Conservation (phyloP, 2,888 invertebrate genomes). For the Watsonalla cultraria region DNA sequence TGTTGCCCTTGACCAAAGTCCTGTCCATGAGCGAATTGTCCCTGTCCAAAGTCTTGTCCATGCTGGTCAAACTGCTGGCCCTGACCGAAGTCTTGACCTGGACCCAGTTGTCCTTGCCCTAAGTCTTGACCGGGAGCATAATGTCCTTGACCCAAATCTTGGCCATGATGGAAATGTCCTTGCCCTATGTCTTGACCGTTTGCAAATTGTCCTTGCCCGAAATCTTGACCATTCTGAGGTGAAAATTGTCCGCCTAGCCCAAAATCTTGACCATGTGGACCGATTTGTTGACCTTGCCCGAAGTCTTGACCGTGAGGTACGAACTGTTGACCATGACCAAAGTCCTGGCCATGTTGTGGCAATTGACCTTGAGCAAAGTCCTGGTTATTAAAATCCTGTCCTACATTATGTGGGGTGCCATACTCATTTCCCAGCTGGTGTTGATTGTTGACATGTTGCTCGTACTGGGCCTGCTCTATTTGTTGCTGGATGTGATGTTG, state of each 20-base stretch:
- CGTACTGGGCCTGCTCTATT: conserved; percentile 53
- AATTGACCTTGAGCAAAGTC: conserved; percentile 18
- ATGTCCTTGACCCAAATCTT: conserved; percentile 18
- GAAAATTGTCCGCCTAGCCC: conserved; percentile 15
- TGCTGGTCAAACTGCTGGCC: conserved; percentile 12
- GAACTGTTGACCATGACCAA: conserved; percentile 20
- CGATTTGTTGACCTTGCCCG: conserved; percentile 13
- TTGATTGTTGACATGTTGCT: conserved; percentile 36
- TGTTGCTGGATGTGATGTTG: conserved; percentile 66
- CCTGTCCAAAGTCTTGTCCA: conserved; percentile 15
- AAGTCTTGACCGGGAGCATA: conserved; percentile 10
- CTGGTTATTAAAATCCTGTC: conserved; percentile 16
- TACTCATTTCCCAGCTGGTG: conserved; percentile 35
- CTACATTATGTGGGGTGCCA: conserved; percentile 28
- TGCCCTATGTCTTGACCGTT: conserved; percentile 25
- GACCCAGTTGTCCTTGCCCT: conserved; percentile 8
- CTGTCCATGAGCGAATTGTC: conserved; percentile 14
- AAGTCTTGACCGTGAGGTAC: conserved; percentile 12
- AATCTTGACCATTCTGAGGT: conserved; percentile 4
- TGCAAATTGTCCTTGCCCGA: conserved; percentile 21
- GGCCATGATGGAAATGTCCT: conserved; percentile 12
- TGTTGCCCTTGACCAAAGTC: conserved; percentile 21
- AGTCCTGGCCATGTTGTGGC: conserved; percentile 20
- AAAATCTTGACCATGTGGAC: conserved; percentile 14
- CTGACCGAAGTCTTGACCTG: conserved; percentile 16